Evolutionary conservation across 2,797 vertebrate genomes (phyloP), one percentile per base, ranked within the genome.

Genomic region (Streptopelia turtur): DNA sequence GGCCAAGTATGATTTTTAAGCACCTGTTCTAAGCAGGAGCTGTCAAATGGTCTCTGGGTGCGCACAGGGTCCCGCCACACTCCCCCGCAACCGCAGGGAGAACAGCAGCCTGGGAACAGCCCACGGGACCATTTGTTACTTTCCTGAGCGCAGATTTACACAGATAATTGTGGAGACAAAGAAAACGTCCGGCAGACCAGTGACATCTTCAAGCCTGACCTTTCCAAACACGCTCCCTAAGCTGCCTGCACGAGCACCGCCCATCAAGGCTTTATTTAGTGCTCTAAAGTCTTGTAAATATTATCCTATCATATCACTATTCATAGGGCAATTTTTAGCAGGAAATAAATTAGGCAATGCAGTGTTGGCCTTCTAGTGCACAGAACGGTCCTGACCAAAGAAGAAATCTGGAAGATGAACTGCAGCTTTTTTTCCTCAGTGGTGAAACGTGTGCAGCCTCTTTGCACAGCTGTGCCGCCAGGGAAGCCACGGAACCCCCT

Each of bases 31-130:
- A 75, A 95, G 81, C 85, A 61, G 43, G 69, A 95, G 90, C 91
- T 93, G 86, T 72, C 87, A 96, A 94, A 92, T 76, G 71, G 94
- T 89, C 74, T 70, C 85, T 87, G 90, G 89, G 47, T 43, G 60
- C 89, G 80, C 70, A 86, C 78, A 90, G n/a, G 63, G 66, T 74
- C 81, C 78, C 7, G 21, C 85, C 84, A 24, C 72, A 90, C 74
- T 75, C 87, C 89, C 90, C 57, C 60, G 69, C 93, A 94, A 52
- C 86, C 68, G 28, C 39, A 31, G 56, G 61, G 4, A 45, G 4
- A 45, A 35, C n/a, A 56, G 13, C 88, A 90, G 77, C 92, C 74
- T 72, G 33, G 50, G 27, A 80, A 50, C 64, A 56, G 50, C 49
- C 53, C 78, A 74, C 25, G 63, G 31, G 41, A 85, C 78, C 1